A percentile compares a stretch with the other conserved stretches of the same genome.
Conservation (phyloP, 2,888 invertebrate genomes). For the Zaprionus lineosus region DNA sequence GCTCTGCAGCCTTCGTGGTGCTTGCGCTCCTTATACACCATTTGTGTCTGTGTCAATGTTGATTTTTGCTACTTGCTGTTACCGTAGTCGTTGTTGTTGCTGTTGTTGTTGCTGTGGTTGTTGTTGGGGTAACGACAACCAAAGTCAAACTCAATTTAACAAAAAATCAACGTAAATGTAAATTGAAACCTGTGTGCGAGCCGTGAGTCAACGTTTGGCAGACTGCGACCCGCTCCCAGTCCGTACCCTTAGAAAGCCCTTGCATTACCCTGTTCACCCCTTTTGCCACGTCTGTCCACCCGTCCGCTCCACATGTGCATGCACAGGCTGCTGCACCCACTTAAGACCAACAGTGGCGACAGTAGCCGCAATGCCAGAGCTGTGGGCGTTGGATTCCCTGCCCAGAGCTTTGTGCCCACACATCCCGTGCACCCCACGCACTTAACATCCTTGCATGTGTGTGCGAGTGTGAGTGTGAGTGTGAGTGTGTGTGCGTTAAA, state of each 20-base stretch:
- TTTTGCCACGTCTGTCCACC: background rate
- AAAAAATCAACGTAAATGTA: constrained; percentile 75
- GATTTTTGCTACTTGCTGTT: constrained; percentile 51
- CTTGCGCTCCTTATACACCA: constrained; percentile 38
- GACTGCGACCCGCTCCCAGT: too few species aligned
- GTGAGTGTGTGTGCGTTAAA: constrained; percentile 45
- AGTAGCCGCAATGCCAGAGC: too few species aligned
- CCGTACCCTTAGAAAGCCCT: constrained; percentile 5
- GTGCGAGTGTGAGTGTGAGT: constrained; percentile 21
- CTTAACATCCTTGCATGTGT: constrained; percentile 5
- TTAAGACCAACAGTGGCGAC: constrained; percentile 21
- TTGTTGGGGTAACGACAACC: constrained; percentile 46
- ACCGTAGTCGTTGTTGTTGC: constrained; percentile 4
- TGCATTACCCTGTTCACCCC: background rate
- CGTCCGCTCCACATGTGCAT: constrained; percentile 32
- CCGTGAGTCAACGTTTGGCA: constrained; percentile 47
- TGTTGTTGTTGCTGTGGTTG: constrained; percentile 13
- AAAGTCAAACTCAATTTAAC: constrained; percentile 73
- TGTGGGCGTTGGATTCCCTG: constrained; percentile 36
- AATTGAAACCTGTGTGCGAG: constrained; percentile 62
- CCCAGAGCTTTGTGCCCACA: constrained; percentile 28
- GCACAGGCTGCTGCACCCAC: constrained; percentile 25
- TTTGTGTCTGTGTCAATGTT: constrained; percentile 65
- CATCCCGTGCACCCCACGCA: constrained; percentile 11
- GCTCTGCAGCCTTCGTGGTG: background rate